Conservation (phyloP, 2,113 vertebrate genomes). For the Ibidorhyncha struthersii region DNA sequence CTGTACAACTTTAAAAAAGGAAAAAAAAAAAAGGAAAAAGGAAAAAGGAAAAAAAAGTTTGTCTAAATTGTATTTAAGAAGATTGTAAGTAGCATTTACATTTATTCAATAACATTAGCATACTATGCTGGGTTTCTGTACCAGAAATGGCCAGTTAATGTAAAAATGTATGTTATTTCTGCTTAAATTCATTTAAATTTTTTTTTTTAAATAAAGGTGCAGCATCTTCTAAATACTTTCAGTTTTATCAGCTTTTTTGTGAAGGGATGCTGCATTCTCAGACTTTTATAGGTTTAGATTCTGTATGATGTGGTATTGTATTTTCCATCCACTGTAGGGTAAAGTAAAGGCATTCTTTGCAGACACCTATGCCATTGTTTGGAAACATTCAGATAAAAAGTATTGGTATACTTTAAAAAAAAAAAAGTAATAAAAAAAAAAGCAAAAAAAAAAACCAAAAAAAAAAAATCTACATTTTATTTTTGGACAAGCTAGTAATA, state of each 20-base stretch:
- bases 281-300: constrained; percentile 78
- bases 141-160: constrained; percentile 86
- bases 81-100: constrained; percentile 88
- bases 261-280: constrained; percentile 80
- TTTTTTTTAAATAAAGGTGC: constrained; percentile 81
- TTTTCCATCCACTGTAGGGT: constrained; percentile 72
- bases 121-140: constrained; percentile 85
- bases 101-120: constrained; percentile 87
- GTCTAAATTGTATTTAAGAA: constrained; percentile 87
- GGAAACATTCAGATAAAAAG: constrained; percentile 72
- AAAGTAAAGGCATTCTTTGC: constrained; percentile 73
- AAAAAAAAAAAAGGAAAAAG: constrained; percentile 68
- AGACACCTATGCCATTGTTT: constrained; percentile 74
- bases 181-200: constrained; percentile 82
- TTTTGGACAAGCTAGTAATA: constrained; percentile 78
- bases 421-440: background rate
- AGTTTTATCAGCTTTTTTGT: constrained; percentile 81
- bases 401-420: constrained; percentile 71
- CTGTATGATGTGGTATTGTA: constrained; percentile 68
- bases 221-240: constrained; percentile 82
- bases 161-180: constrained; percentile 86
- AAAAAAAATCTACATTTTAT: constrained; percentile 67
- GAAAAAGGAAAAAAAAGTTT: constrained; percentile 77
- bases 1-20: constrained; percentile 77
- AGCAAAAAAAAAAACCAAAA: background rate